phyloP scores from a whole-genome alignment of 2,113 vertebrate genomes.

The Garra rufa region DNA sequence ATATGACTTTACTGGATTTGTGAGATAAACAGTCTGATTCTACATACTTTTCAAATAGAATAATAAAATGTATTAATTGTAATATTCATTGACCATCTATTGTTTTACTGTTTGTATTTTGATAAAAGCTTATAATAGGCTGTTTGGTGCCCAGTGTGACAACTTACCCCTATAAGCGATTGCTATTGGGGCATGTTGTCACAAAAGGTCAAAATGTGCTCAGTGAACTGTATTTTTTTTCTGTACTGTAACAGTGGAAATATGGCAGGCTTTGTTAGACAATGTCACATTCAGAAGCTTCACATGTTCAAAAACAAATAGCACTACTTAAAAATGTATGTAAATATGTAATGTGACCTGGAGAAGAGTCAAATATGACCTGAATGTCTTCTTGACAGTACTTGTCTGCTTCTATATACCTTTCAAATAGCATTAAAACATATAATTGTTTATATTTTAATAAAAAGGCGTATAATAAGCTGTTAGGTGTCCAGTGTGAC shows the following conservation, averaged over 20 bases:
- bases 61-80: too few relatives aligned
- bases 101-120: too few relatives aligned
- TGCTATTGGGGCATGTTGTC: neutral
- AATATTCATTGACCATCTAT: too few relatives aligned
- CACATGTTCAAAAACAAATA: too few relatives aligned
- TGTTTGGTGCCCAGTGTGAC: neutral
- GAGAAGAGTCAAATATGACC: neutral
- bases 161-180: neutral
- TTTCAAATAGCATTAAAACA: neutral
- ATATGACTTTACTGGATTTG: too few relatives aligned
- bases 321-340: too few relatives aligned
- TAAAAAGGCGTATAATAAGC: neutral
- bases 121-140: neutral
- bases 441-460: neutral
- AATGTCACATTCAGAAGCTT: neutral
- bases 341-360: too few relatives aligned
- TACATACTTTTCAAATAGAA: too few relatives aligned
- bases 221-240: neutral
- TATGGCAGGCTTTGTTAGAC: neutral
- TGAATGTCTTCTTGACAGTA: neutral
- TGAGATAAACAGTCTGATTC: too few relatives aligned
- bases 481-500: neutral
- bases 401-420: neutral
- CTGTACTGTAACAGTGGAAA: neutral
- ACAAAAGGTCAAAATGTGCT: neutral